phyloP scores from a whole-genome alignment of 1,140 invertebrate genomes.

The Brevipalpus yothersi region DNA sequence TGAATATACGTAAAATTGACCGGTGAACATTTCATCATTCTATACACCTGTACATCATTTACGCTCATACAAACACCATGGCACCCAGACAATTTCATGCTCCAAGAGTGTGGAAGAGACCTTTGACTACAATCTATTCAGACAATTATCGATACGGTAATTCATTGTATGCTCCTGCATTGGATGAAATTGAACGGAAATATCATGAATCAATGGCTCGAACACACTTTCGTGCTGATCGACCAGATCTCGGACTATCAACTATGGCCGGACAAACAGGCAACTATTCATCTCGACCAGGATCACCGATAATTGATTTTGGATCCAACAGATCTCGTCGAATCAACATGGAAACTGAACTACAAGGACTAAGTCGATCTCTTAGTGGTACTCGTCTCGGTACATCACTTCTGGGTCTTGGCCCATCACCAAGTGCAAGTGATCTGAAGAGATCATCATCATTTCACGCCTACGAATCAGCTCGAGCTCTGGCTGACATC shows the following conservation, averaged over 20 bases:
- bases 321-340: background rate
- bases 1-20: too few relatives aligned
- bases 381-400: background rate
- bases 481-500: background rate
- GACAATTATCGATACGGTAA: constrained; percentile 15
- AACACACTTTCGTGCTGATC: constrained; percentile 6
- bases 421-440: background rate
- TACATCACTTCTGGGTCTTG: background rate
- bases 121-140: constrained; percentile 14
- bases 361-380: background rate
- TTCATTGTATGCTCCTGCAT: constrained; percentile 13
- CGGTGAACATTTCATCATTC: too few relatives aligned
- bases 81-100: constrained; percentile 5
- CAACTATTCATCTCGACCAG: background rate
- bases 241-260: constrained; percentile 9
- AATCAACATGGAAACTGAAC: background rate
- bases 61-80: background rate
- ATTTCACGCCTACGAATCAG: background rate
- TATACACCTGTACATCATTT: too few relatives aligned
- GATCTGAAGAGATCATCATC: background rate
- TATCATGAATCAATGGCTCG: constrained; percentile 6
- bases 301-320: background rate
- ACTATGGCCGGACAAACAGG: constrained; percentile 5
- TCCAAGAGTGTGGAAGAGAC: constrained; percentile 12
- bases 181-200: constrained; percentile 13